Evolutionary conservation across 2,113 vertebrate species (phyloP).

Genomic region (Cavia porcellus): DNA sequence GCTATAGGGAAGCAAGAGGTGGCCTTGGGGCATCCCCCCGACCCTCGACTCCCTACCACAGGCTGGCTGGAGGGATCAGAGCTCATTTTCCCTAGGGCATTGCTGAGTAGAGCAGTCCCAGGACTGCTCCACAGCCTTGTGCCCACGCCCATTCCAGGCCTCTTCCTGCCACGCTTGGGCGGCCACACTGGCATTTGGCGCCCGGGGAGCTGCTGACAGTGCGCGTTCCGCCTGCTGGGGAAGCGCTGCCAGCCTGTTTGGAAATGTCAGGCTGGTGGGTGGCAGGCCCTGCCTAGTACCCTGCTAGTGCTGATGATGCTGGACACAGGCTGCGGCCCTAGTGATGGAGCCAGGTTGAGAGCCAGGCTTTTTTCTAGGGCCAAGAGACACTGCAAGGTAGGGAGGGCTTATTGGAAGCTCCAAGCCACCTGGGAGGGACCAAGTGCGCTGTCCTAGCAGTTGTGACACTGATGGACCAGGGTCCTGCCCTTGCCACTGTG

Average conservation of each 20-base stretch:
- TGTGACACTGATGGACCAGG: neutral
- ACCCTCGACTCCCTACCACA: neutral
- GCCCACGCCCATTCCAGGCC: neutral
- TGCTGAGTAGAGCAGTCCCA: neutral
- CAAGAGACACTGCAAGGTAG: too few relatives aligned
- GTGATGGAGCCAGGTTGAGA: neutral
- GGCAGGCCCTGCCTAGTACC: neutral
- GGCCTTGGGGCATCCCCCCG: neutral
- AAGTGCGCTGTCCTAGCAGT: neutral
- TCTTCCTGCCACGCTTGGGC: conserved; percentile 62
- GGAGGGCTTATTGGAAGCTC: neutral
- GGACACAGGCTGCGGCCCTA: neutral
- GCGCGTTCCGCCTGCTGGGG: neutral
- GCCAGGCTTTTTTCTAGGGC: neutral
- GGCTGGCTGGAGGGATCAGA: neutral
- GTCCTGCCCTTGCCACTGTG: neutral
- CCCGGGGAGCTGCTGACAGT: conserved; percentile 46
- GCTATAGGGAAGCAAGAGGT: neutral
- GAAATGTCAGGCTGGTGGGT: conserved; percentile 71
- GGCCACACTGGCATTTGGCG: conserved; percentile 33
- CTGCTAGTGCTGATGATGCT: neutral
- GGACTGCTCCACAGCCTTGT: too few relatives aligned
- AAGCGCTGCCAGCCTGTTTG: neutral
- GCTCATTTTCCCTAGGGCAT: neutral
- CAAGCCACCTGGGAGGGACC: rapidly evolving